Evolutionary conservation across 2,888 invertebrate species (phyloP).

Genomic region (Monochamus alternatus): DNA sequence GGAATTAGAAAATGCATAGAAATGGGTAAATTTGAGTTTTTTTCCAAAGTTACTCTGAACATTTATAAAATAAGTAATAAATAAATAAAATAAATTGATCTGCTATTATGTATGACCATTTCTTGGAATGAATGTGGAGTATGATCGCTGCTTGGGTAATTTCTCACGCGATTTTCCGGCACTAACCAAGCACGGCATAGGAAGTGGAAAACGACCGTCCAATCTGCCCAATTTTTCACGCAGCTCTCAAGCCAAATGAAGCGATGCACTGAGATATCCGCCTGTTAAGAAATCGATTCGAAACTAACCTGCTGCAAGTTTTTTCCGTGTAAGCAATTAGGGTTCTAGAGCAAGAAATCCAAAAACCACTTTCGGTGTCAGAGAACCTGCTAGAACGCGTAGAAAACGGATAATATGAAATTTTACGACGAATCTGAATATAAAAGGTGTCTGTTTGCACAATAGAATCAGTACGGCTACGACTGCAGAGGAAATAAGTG

Average conservation of each 20-base stretch:
- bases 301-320: conserved; percentile 40
- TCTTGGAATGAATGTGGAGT: too few relatives aligned
- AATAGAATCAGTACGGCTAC: conserved; percentile 54
- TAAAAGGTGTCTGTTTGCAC: conserved; percentile 57
- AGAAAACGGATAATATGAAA: conserved; percentile 50
- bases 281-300: conserved; percentile 40
- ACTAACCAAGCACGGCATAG: neutral
- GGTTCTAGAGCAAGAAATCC: conserved; percentile 55
- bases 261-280: conserved; percentile 10
- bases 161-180: neutral
- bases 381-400: conserved; percentile 55
- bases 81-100: too few relatives aligned
- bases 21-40: too few relatives aligned
- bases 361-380: conserved; percentile 54
- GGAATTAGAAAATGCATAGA: too few relatives aligned
- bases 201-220: neutral
- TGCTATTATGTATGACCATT: too few relatives aligned
- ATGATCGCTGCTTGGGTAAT: too few relatives aligned
- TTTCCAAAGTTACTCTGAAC: too few relatives aligned
- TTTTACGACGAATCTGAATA: conserved; percentile 50
- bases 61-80: too few relatives aligned
- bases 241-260: neutral
- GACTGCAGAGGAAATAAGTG: conserved; percentile 47
- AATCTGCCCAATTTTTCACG: neutral
- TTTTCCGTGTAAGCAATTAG: conserved; percentile 50